Percentiles rank a stretch among this genome's conserved stretches.
These are phyloP conservation scores for Pygmarrhopalites habei DNA, from an alignment of 1,140 invertebrate species.

Conservation along the genomic window DNA sequence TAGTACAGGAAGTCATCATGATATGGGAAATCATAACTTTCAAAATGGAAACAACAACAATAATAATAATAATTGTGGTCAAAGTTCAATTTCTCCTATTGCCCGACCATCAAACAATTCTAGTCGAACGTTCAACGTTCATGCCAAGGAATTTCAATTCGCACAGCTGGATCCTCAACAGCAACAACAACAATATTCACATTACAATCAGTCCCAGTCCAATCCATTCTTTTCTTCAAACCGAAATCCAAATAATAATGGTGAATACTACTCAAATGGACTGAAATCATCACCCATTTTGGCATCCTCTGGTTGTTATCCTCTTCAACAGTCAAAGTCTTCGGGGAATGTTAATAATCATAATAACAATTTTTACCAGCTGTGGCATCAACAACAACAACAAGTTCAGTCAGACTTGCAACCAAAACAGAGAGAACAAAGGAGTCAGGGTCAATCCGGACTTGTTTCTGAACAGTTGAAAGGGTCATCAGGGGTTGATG, in stretches of 20 bases:
- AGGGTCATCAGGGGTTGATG: too few species aligned
- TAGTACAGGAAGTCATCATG: neutral
- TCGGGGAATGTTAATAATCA: constrained; percentile 30
- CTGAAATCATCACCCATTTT: constrained; percentile 9
- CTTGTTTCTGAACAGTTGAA: neutral
- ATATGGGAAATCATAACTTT: neutral
- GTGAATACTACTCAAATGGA: neutral
- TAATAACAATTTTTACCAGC: constrained; percentile 16
- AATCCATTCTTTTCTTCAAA: neutral
- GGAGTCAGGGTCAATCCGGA: neutral
- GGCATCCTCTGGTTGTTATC: constrained; percentile 16
- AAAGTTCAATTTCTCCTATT: constrained; percentile 1
- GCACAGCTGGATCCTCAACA: neutral
- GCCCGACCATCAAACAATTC: neutral
- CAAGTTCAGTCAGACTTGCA: neutral
- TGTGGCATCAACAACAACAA: constrained; percentile 24
- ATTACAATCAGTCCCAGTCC: neutral
- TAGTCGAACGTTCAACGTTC: constrained; percentile 20
- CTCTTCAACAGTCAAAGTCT: constrained; percentile 29
- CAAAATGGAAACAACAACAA: neutral
- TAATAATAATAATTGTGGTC: constrained; percentile 6
- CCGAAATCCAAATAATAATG: neutral
- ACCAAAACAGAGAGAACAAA: constrained; percentile 2
- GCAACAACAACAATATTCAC: neutral
- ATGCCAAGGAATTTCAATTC: constrained; percentile 29